Conservation (phyloP, 2,888 invertebrate species). For the Melanotus villosus region DNA sequence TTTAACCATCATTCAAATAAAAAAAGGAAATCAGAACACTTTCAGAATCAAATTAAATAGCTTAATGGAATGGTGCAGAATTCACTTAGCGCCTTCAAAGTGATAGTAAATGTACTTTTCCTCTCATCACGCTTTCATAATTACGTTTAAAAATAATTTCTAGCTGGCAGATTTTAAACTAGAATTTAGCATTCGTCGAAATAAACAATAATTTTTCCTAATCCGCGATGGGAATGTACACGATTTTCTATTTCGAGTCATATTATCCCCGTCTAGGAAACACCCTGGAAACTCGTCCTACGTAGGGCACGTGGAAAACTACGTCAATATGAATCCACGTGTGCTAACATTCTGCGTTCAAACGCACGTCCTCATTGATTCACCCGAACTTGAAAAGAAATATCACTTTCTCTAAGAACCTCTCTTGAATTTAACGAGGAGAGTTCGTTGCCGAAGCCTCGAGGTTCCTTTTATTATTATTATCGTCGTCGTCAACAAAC, state of each 20-base stretch:
- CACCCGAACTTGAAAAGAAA: background rate
- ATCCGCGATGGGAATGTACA: background rate
- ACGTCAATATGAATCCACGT: slow-evolving; percentile 24
- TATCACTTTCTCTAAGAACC: background rate
- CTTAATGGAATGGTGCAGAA: slow-evolving; percentile 29
- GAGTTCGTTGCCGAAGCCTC: too few species aligned
- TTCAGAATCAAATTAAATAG: slow-evolving; percentile 19
- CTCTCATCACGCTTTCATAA: slow-evolving; percentile 21
- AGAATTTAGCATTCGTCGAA: background rate
- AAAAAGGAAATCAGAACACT: slow-evolving; percentile 23
- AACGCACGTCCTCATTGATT: slow-evolving; percentile 6
- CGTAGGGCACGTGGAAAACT: slow-evolving; percentile 27
- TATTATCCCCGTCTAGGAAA: background rate
- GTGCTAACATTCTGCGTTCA: slow-evolving; percentile 12
- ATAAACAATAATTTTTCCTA: slow-evolving; percentile 3
- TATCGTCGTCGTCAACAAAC: too few species aligned
- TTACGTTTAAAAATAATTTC: slow-evolving; percentile 11
- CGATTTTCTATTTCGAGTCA: background rate
- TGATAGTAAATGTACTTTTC: slow-evolving; percentile 27
- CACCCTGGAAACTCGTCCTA: slow-evolving; percentile 13
- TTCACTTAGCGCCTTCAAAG: slow-evolving; percentile 36
- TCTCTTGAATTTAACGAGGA: too few species aligned
- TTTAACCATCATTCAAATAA: background rate
- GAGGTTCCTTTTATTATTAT: too few species aligned
- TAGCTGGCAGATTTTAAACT: background rate